Conservation (phyloP, 2,888 invertebrate genomes). For the Rhabditoides inermis region DNA sequence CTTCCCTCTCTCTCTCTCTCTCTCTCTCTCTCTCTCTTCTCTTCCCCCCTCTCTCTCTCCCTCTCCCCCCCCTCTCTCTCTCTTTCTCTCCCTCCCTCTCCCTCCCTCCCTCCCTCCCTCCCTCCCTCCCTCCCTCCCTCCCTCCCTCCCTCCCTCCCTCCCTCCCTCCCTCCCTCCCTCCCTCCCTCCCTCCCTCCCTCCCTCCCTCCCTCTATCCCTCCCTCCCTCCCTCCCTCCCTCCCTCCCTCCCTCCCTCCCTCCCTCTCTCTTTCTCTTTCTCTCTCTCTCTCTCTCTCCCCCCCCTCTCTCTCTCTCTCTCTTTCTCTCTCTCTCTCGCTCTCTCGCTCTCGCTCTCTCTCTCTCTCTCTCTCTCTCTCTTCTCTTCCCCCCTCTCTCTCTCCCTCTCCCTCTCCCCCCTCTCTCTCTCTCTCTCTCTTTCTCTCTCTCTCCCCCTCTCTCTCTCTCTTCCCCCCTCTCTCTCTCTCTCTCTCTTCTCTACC, state of each 20-base stretch:
- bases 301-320: slow-evolving; percentile 15
- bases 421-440: slow-evolving; percentile 1
- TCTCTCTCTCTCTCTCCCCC: no score
- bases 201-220: neutral
- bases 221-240: neutral
- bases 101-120: neutral
- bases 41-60: neutral
- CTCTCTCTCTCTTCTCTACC: slow-evolving; percentile 6
- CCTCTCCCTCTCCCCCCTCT: slow-evolving; percentile 20
- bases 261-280: neutral
- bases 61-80: neutral
- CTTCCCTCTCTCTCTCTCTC: neutral
- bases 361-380: no score
- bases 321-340: slow-evolving; percentile 4
- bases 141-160: neutral
- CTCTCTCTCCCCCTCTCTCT: no score
- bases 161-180: neutral
- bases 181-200: no score
- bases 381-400: slow-evolving; percentile 11
- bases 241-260: neutral
- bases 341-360: slow-evolving; percentile 7
- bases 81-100: neutral
- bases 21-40: neutral
- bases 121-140: neutral
- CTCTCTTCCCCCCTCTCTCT: slow-evolving; percentile 12